Base-by-base conservation (phyloP, 2,888 invertebrate species). In the Germaria angustata region DNA sequence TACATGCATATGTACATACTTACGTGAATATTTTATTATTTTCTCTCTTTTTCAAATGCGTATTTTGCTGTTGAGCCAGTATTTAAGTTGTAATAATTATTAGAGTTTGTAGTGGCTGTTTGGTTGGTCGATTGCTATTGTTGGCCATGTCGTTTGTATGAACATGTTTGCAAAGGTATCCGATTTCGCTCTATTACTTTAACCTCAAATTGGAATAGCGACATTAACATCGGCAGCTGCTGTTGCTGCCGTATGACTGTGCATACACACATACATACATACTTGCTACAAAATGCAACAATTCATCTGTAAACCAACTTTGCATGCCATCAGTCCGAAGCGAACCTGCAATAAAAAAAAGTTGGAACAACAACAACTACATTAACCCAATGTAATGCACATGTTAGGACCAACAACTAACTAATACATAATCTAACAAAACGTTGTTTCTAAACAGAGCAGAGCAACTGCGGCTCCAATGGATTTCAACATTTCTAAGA, bases 181-280 rank as follows among this genome's bases (percentile, higher is more conserved):
- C 55, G 53, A 77, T 81, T 77, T 81, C 69, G 63, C 63, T 63
- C 61, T 69, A 63, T 78, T 82, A 53, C 69, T 82, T 78, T 78
- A 78, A 82, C 81, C 78, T 69, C 73, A 82, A 82, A 73, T 75
- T 69, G 73, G 49, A 65, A 72, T 65, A 79, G 59, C 69, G 51
- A 69, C 51, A 61, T 57, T 32, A 49, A 32, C 17, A 59, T 59
- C 69, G 13, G 36, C 46, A 44, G 61, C 77, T n/a, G 34, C 53
- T 44, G 46, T 11, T 73, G 11, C 44, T 61, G 39, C 34, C 34
- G 39, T 11, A 28, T 3, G 7, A 28, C 2, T 20, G 7, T 46
- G 4, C 5, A 3, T 39, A 39, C 39, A 39, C 13, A 39, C 4
- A 0, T 1, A 11, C 36, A 36, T 11, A 9, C 2, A 13, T 13